Percentiles rank a stretch among this genome's conserved stretches.
Evolutionary conservation across 2,888 invertebrate species (phyloP).

Genomic region (Dioctria rufipes): DNA sequence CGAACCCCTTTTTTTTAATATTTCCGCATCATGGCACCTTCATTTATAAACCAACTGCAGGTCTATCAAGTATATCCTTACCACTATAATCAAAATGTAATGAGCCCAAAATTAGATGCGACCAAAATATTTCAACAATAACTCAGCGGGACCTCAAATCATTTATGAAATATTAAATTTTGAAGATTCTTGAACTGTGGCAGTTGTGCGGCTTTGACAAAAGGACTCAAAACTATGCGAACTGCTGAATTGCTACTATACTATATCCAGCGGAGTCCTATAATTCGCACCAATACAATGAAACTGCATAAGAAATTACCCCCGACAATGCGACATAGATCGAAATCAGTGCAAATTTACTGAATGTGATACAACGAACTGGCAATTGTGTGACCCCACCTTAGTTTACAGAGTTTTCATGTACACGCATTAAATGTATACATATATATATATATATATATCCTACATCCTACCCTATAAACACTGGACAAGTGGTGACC

Average conservation of each 20-base stretch:
- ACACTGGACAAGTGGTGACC: background rate
- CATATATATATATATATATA: no score
- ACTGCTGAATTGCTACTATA: slow-evolving; percentile 13
- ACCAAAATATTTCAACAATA: slow-evolving; percentile 59
- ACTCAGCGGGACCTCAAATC: slow-evolving; percentile 52
- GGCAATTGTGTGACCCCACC: slow-evolving; percentile 40
- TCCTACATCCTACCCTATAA: background rate
- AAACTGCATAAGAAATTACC: slow-evolving; percentile 8
- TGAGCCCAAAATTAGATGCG: slow-evolving; percentile 57
- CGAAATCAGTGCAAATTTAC: slow-evolving; percentile 23
- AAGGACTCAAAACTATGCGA: slow-evolving; percentile 19
- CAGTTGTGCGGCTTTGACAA: slow-evolving; percentile 47
- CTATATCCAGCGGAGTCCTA: background rate
- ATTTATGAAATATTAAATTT: slow-evolving; percentile 56
- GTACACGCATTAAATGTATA: background rate
- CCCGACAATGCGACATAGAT: background rate
- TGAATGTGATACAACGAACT: slow-evolving; percentile 28
- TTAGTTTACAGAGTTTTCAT: slow-evolving; percentile 38
- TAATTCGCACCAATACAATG: background rate
- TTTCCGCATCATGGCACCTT: background rate
- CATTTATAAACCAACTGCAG: no score
- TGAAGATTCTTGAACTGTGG: slow-evolving; percentile 55
- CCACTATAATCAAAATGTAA: slow-evolving; percentile 58
- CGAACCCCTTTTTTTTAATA: background rate
- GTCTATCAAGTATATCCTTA: slow-evolving; percentile 17